A percentile compares a stretch with the other conserved stretches of the same genome.
These are phyloP conservation scores for Mesopsocus fuscifrons DNA, from an alignment of 2,888 invertebrate genomes.

Conservation along the genomic window DNA sequence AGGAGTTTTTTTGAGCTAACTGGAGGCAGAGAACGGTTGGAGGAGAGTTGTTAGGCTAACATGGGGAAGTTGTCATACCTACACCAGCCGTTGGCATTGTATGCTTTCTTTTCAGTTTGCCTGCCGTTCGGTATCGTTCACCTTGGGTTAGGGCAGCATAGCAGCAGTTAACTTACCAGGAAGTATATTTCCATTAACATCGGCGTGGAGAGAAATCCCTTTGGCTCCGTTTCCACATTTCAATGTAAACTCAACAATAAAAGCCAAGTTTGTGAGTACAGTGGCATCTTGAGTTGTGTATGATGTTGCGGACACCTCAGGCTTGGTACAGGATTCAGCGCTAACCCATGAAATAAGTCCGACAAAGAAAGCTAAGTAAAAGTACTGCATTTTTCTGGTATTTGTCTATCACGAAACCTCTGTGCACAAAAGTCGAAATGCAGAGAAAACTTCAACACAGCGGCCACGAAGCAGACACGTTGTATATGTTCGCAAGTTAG, in stretches of 20 bases:
- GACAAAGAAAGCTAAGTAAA: neutral
- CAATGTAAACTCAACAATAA: constrained; percentile 75
- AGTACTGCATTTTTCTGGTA: neutral
- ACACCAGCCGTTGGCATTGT: no score
- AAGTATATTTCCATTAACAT: constrained; percentile 66
- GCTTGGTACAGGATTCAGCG: constrained; percentile 18
- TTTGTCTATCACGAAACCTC: no score
- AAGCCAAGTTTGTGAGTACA: constrained; percentile 74
- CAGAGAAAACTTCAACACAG: no score
- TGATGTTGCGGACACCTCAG: constrained; percentile 48
- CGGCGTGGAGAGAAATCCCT: constrained; percentile 67
- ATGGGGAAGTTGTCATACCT: no score
- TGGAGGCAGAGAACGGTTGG: no score
- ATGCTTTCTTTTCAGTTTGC: no score
- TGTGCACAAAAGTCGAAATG: neutral
- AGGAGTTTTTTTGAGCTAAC: no score
- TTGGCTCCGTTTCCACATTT: constrained; percentile 51
- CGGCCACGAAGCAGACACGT: constrained; percentile 7
- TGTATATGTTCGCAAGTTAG: no score
- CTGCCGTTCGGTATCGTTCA: no score
- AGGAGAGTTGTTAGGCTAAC: no score
- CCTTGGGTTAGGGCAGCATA: no score
- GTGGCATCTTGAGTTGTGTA: constrained; percentile 90
- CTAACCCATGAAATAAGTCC: neutral
- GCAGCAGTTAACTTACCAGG: constrained; percentile 32